Evolutionary conservation across 2,888 invertebrate genomes (phyloP).

Genomic region (Chrysodeixis includens): DNA sequence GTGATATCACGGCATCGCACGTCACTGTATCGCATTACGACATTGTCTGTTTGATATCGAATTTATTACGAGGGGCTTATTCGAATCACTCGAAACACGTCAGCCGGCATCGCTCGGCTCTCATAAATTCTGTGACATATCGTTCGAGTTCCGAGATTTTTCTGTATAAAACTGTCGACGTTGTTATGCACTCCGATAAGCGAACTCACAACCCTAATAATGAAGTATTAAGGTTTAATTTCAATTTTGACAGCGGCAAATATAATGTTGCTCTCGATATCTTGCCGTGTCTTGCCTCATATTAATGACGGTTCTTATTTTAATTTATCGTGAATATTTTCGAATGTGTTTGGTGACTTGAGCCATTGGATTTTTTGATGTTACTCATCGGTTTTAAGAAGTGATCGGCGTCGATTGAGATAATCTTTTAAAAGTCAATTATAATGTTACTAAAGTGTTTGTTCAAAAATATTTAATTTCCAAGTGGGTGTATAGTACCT

Average conservation of each 20-base stretch:
- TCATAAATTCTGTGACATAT: conserved; percentile 87
- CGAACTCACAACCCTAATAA: conserved; percentile 61
- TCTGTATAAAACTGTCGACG: conserved; percentile 68
- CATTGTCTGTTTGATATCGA: conserved; percentile 84
- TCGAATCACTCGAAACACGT: conserved; percentile 81
- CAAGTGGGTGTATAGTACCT: conserved; percentile 36
- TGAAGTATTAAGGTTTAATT: conserved; percentile 63
- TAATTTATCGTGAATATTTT: conserved; percentile 80
- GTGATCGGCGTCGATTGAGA: conserved; percentile 62
- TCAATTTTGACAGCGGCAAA: conserved; percentile 53
- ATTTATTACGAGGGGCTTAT: conserved; percentile 80
- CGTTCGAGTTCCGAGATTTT: conserved; percentile 80
- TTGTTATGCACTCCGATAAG: conserved; percentile 53
- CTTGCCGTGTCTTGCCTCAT: conserved; percentile 76
- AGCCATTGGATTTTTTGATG: conserved; percentile 63
- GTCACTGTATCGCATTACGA: conserved; percentile 83
- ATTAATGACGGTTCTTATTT: conserved; percentile 82
- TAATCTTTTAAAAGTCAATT: conserved; percentile 65
- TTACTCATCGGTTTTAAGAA: conserved; percentile 69
- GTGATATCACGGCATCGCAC: conserved; percentile 79
- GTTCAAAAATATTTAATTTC: conserved; percentile 48
- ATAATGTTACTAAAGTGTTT: conserved; percentile 52
- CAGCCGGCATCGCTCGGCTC: conserved; percentile 75
- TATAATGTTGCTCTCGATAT: conserved; percentile 68
- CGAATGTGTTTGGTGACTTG: conserved; percentile 66